Base-by-base conservation (phyloP, 2,113 vertebrate species). In the Pterophyllum scalare region DNA sequence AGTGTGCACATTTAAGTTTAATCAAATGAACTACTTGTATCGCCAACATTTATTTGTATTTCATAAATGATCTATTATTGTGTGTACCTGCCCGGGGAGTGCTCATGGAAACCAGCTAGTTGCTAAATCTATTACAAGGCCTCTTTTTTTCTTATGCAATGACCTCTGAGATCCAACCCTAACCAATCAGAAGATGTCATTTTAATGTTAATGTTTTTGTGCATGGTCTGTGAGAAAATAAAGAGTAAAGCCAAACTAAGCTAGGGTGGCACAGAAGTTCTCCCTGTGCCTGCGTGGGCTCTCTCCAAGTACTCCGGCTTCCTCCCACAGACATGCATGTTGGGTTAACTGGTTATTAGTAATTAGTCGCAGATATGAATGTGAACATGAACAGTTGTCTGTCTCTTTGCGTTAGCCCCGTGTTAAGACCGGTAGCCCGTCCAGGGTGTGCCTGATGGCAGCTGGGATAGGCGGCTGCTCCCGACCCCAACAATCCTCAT, bases 41-140 rank as follows among this genome's bases (percentile, higher is more conserved):
- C 38, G 15, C 1, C 15, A 65, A 65, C 43, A 65, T 65, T 24
- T 17, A 6, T 33, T 22, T 0, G 14, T 43, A 65, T 65, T 43
- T 65, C 24, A 65, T 43, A 10, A n/a, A 0, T 65, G 38, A 65
- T 65, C 38, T 24, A 65, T 65, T 43, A 6, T 43, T 65, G 43
- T 43, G 33, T 33, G 6, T 24, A 43, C n/a, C n/a, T 3, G 0
- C 62, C 35, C n/a, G 5, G n/a, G 7, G 0, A 0, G 38, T 46
- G 22, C 24, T 43, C 38, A 24, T 65, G 38, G 7, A 43, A 24
- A 65, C 15, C 62, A 65, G 35, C 20, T 0, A 22, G 33, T 22
- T 64, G 6, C n/a, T 24, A 65, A 43, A 67, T 67, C 14, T 46
- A 26, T 24, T 46, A 24, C 0, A 67, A 46, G 38, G 38, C 0